Evolutionary conservation across 1,140 invertebrate species (phyloP), one percentile per base, ranked within the genome.

Genomic region (Caenorhabditis tropicalis): DNA sequence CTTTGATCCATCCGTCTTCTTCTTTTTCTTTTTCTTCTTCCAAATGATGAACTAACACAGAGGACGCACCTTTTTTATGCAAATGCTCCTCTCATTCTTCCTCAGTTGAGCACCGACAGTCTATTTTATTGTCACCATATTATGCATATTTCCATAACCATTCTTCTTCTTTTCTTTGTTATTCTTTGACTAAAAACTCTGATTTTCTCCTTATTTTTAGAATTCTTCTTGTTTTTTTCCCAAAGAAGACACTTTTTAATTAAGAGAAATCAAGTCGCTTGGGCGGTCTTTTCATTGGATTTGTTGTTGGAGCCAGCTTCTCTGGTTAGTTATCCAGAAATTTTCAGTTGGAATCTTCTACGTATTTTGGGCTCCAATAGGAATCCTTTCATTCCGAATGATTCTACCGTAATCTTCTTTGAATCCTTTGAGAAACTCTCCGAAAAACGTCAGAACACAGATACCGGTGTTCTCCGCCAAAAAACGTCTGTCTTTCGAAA

Each of bases 11-110:
- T 10, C 16, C 21, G 9, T 15, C 24, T 9, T 29, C 29, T 27
- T 51, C 49, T n/a, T 21, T 51, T 21, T 7, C 9, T 21, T 21
- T 21, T 7, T n/a, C 49, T 21, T 51, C 49, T n/a, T n/a, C n/a
- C 19, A 12, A 1, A 27, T 27, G 51, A 56, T 43, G 39, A 29
- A 19, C 24, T 10, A 27, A 9, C 24, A 56, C 53, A 27, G 4
- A 33, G 31, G 36, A 74, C 65, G 65, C 65, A 74, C 65, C 65
- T 43, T 74, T 74, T 74, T 74, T 43, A 74, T 74, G 65, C 65
- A 74, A 74, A 43, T 74, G 65, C 65, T 46, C 65, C 43, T 46
- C n/a, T n/a, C n/a, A n/a, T n/a, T n/a, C n/a, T n/a, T 43, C 43
- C 19, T 39, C 31, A 27, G 24, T 21, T n/a, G 12, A 12, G 29